Conservation (phyloP, 1,140 invertebrate species). For the Dendrolimus kikuchii region DNA sequence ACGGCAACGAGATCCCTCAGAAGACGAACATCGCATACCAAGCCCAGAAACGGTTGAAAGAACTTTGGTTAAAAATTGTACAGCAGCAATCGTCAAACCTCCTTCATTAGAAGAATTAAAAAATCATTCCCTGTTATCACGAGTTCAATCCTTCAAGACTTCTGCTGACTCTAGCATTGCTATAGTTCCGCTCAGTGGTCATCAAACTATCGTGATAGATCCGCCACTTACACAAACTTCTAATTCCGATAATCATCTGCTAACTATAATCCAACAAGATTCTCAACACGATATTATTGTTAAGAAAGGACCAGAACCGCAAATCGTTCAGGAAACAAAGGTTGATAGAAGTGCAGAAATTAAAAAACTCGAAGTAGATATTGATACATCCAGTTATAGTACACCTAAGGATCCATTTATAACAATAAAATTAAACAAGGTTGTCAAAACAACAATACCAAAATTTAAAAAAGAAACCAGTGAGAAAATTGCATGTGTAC, state of each 20-base stretch:
- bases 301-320: slow-evolving; percentile 10
- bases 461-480: slow-evolving; percentile 54
- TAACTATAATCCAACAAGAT: background rate
- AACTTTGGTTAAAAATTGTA: slow-evolving; percentile 23
- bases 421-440: slow-evolving; percentile 64
- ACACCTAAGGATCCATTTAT: slow-evolving; percentile 59
- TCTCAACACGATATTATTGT: background rate
- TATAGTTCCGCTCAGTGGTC: slow-evolving; percentile 66
- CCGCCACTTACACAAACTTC: slow-evolving; percentile 45
- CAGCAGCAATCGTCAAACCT: slow-evolving; percentile 15
- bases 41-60: slow-evolving; percentile 49
- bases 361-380: slow-evolving; percentile 20
- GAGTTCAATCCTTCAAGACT: slow-evolving; percentile 64
- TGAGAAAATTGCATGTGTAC: slow-evolving; percentile 39
- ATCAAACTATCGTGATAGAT: slow-evolving; percentile 69
- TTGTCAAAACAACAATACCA: slow-evolving; percentile 58
- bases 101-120: slow-evolving; percentile 37
- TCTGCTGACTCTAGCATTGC: slow-evolving; percentile 59
- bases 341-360: slow-evolving; percentile 12
- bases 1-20: slow-evolving; percentile 61
- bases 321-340: slow-evolving; percentile 5
- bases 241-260: slow-evolving; percentile 9
- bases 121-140: slow-evolving; percentile 46
- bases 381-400: slow-evolving; percentile 40
- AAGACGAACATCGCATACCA: slow-evolving; percentile 46